These are phyloP conservation scores for Amphipoea lucens DNA, from an alignment of 2,888 invertebrate genomes.

Conservation along the genomic window DNA sequence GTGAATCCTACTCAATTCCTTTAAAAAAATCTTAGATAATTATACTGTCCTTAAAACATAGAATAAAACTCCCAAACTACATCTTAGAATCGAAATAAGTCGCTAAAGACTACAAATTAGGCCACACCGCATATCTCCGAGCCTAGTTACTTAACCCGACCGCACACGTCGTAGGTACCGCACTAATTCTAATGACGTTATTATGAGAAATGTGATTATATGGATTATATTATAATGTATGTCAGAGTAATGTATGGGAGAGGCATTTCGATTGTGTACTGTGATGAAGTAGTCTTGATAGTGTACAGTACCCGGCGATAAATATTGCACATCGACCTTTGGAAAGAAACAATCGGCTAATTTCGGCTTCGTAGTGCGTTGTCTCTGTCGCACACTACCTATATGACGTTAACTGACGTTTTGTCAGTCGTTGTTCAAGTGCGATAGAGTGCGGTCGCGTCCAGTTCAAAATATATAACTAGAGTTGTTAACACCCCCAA, in stretches of 20 bases:
- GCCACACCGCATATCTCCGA: slow-evolving; percentile 40
- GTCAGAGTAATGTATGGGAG: slow-evolving; percentile 88
- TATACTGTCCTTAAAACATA: neutral
- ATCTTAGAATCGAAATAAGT: neutral
- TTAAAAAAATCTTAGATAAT: no score
- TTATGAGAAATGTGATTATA: slow-evolving; percentile 89
- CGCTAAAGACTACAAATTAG: slow-evolving; percentile 25
- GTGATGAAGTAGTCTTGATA: slow-evolving; percentile 72
- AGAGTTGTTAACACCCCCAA: no score
- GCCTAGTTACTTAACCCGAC: slow-evolving; percentile 75
- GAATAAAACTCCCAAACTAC: neutral
- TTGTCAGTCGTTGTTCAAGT: no score
- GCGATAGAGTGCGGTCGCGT: no score
- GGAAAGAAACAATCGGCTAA: no score
- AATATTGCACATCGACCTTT: no score
- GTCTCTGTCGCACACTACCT: no score
- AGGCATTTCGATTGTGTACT: slow-evolving; percentile 74
- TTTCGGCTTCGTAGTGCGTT: no score
- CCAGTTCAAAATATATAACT: no score
- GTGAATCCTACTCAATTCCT: no score
- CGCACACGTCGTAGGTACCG: slow-evolving; percentile 84
- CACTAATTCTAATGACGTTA: slow-evolving; percentile 90
- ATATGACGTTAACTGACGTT: no score
- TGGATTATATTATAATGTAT: slow-evolving; percentile 89
- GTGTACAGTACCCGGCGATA: no score